Evolutionary conservation across 1,140 invertebrate species (phyloP).

Genomic region (Drosophila santomea): DNA sequence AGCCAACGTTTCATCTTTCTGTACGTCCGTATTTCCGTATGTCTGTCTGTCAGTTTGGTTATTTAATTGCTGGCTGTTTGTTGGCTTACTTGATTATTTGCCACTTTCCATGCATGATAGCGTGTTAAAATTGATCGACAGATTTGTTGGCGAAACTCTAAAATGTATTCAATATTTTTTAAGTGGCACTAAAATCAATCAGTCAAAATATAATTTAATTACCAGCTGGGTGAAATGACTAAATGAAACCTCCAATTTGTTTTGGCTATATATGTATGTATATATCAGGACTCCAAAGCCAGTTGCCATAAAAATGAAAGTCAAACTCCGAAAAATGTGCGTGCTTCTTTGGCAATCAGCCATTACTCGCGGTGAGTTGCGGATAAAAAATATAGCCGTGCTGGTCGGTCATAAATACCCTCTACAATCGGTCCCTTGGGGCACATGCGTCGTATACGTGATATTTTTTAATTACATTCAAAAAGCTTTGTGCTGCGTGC

Average conservation of each 20-base stretch:
- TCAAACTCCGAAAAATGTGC: slow-evolving; percentile 25
- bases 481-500: slow-evolving; percentile 50
- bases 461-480: slow-evolving; percentile 80
- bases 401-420: slow-evolving; percentile 65
- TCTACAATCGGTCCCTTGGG: slow-evolving; percentile 64
- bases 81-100: slow-evolving; percentile 52
- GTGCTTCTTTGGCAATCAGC: slow-evolving; percentile 41
- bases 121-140: slow-evolving; percentile 54
- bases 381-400: slow-evolving; percentile 44
- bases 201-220: slow-evolving; percentile 24
- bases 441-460: slow-evolving; percentile 75
- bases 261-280: slow-evolving; percentile 5
- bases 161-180: slow-evolving; percentile 22
- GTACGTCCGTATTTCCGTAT: neutral
- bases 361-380: slow-evolving; percentile 7
- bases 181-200: slow-evolving; percentile 26
- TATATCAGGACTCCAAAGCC: neutral
- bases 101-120: slow-evolving; percentile 41
- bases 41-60: neutral
- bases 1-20: slow-evolving; percentile 30
- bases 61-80: slow-evolving; percentile 36
- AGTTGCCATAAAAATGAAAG: slow-evolving; percentile 10
- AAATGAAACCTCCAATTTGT: slow-evolving; percentile 25
- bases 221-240: neutral
- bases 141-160: slow-evolving; percentile 48